phyloP scores from a whole-genome alignment of 1,140 invertebrate species.

The Leptopilina clavipes region DNA sequence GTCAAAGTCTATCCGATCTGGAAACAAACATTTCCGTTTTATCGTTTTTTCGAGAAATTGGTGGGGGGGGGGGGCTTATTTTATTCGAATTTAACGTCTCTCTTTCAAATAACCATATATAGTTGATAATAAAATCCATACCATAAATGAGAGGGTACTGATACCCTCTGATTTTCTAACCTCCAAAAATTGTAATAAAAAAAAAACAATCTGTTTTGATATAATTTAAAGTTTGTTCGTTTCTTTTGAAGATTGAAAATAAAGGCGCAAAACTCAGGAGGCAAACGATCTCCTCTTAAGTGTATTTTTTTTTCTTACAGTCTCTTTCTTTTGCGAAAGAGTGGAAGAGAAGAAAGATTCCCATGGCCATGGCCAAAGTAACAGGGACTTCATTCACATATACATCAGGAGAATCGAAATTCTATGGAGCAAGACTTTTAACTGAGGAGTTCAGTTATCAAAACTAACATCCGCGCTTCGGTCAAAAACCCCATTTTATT shows the following conservation, averaged over 20 bases:
- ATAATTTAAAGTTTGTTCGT: too few relatives aligned
- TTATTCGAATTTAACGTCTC: not conserved
- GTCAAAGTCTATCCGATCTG: not conserved
- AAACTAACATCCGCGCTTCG: not conserved
- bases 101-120: too few relatives aligned
- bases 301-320: not conserved
- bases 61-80: not conserved
- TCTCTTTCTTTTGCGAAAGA: constrained; percentile 14
- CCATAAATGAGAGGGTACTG: too few relatives aligned
- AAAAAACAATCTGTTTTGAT: too few relatives aligned
- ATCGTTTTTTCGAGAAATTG: not conserved
- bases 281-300: not conserved
- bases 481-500: constrained; percentile 32
- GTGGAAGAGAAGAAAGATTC: not conserved
- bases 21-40: constrained; percentile 7
- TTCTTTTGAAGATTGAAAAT: not conserved
- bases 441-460: constrained; percentile 16
- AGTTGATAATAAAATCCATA: not conserved
- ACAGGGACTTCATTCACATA: constrained; percentile 21
- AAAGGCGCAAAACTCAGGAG: not conserved
- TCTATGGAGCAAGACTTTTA: constrained; percentile 12
- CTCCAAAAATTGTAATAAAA: too few relatives aligned
- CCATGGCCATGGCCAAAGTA: constrained; percentile 25
- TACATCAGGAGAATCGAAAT: constrained; percentile 17
- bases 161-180: too few relatives aligned